Base-by-base conservation (phyloP, 1,140 invertebrate species). In the Pogonomyrmex californicus region DNA sequence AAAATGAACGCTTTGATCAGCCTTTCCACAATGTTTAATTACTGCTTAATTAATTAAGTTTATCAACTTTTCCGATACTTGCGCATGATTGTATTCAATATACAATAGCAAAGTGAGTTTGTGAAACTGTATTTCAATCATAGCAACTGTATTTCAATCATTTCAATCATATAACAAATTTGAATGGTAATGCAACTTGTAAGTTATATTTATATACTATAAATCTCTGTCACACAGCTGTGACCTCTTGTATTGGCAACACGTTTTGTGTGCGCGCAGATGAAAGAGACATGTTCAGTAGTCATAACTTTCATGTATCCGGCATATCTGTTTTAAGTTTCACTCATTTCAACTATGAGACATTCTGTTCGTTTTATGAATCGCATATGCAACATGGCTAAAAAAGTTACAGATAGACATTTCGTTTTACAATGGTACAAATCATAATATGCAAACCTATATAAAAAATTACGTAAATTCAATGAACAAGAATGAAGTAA, bases 251-350 rank as follows among this genome's bases (percentile, higher is more conserved):
- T 6, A 30, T 70, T 56, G 23, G 4, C 14, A 38, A 70, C 63
- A 65, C 17, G 33, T 60, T 68, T 77, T 14, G 33, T 30, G 33
- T 56, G 4, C 41, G 38, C 38, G 14, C 63, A 49, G 10, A 17
- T 36, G 41, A 68, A 81, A 81, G 49, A 51, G 65, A 65, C 30
- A 23, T 41, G 10, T 82, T 82, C 36, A 56, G 38, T 58, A 44
- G 17, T 47, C 65, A 71, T 47, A 81, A 81, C 62, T 79, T 66
- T 14, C 47, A 14, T n/a, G 36, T 81, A 17, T 23, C 5, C 33
- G 51, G 5, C 47, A 51, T 38, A 14, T 54, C 63, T 44, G 47
- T 81, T 79, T 79, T 70, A 81, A 70, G 23, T 81, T 81, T 70
- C 65, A 56, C 41, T 78, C n/a, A 78, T 51, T 51, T 63, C 30